Evolutionary conservation across 2,113 vertebrate species (phyloP).

Genomic region (Corythornis madagascariensis): DNA sequence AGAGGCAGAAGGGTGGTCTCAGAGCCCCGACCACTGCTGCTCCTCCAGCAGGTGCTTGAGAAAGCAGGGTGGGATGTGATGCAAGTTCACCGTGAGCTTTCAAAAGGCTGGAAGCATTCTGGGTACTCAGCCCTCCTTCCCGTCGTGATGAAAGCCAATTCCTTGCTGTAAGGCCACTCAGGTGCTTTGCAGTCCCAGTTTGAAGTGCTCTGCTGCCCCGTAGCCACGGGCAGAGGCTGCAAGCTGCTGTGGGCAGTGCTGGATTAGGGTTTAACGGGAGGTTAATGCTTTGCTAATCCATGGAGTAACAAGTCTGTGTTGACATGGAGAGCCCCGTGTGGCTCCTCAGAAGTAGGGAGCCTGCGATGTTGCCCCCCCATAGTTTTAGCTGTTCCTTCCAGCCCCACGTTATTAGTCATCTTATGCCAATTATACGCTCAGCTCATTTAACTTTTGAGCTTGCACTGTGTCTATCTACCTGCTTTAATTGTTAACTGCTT

Average conservation of each 20-base stretch:
- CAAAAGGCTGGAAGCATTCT: accelerated
- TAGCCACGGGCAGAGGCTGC: neutral
- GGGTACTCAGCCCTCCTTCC: neutral
- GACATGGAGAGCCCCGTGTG: neutral
- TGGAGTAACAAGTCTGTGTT: neutral
- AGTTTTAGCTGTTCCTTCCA: neutral
- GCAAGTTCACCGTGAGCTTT: no score
- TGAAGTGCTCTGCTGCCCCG: neutral
- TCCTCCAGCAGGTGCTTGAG: neutral
- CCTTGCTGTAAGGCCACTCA: neutral
- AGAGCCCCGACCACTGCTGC: accelerated
- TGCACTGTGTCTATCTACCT: accelerated
- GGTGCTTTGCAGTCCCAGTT: neutral
- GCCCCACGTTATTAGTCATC: accelerated
- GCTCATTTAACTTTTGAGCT: neutral
- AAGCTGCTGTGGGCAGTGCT: neutral
- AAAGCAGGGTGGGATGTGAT: no score
- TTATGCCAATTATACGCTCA: neutral
- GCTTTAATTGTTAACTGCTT: neutral
- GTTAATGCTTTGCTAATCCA: neutral
- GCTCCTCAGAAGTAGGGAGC: neutral
- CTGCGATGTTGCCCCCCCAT: neutral
- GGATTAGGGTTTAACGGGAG: neutral
- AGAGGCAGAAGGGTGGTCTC: neutral
- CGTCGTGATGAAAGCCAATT: neutral